These are phyloP conservation scores for Pagetopsis macropterus DNA, from an alignment of 2,797 vertebrate genomes.

Conservation along the genomic window DNA sequence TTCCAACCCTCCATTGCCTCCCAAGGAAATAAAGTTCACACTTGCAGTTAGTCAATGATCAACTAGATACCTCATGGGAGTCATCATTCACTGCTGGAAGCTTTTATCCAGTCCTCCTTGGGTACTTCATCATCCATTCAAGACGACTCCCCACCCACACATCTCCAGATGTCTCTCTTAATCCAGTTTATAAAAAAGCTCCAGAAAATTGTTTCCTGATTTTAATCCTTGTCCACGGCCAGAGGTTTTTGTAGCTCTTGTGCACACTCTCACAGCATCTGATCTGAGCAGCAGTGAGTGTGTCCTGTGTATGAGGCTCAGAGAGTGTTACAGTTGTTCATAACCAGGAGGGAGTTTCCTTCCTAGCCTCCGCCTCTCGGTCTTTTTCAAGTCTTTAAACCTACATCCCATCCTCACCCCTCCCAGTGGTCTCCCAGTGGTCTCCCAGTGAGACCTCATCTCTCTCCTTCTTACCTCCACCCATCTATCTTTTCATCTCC, in stretches of 20 bases:
- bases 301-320: constrained; percentile 30
- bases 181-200: constrained; percentile 41
- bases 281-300: constrained; percentile 24
- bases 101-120: constrained; percentile 43
- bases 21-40: constrained; percentile 34
- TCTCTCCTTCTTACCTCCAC: constrained; percentile 58
- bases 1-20: constrained; percentile 6
- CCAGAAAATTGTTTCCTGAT: constrained; percentile 43
- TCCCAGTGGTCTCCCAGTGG: constrained; percentile 66
- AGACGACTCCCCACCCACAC: constrained; percentile 48
- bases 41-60: constrained; percentile 43
- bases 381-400: constrained; percentile 55
- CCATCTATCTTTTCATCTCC: constrained; percentile 74
- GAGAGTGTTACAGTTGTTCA: constrained; percentile 55
- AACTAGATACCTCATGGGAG: constrained; percentile 18
- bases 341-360: constrained; percentile 75
- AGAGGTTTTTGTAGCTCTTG: constrained; percentile 23
- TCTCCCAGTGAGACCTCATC: constrained; percentile 52
- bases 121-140: constrained; percentile 47
- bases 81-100: constrained; percentile 29
- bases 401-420: constrained; percentile 58
- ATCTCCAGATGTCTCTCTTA: constrained; percentile 61
- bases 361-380: constrained; percentile 63
- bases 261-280: constrained; percentile 1
- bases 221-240: constrained; percentile 40